phyloP scores from a whole-genome alignment of 1,140 invertebrate species.

The Saccostrea glomerata region DNA sequence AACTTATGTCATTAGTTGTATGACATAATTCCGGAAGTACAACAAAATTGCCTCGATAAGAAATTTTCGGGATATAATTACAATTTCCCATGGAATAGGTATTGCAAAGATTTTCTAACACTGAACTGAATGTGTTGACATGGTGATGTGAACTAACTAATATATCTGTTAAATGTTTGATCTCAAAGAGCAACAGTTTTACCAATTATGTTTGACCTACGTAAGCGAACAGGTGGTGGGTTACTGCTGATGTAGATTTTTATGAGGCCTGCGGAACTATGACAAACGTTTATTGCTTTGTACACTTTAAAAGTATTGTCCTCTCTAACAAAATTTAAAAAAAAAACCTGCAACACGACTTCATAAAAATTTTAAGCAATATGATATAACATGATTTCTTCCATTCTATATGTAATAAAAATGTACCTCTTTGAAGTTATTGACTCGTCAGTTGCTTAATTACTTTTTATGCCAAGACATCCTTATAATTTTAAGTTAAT shows the following conservation, averaged over 20 bases:
- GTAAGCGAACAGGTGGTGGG: not conserved
- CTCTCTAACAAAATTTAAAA: not conserved
- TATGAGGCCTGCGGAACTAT: not conserved
- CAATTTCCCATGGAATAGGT: conserved; percentile 14
- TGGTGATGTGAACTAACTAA: not conserved
- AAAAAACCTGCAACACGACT: not conserved
- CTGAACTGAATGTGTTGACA: not conserved
- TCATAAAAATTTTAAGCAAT: not conserved
- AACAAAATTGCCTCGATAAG: conserved; percentile 4
- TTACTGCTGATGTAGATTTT: not conserved
- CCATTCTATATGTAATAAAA: not conserved
- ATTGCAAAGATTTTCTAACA: not conserved
- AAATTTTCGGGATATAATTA: not conserved
- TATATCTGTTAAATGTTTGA: conserved; percentile 12
- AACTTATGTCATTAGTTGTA: not conserved
- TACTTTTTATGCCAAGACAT: too few species aligned
- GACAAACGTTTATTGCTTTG: not conserved
- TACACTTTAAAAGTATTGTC: not conserved
- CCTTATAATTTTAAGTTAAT: too few species aligned
- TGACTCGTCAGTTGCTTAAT: too few species aligned
- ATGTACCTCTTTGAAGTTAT: too few species aligned
- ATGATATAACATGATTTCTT: not conserved
- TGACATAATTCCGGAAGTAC: not conserved
- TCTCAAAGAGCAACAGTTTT: conserved; percentile 3
- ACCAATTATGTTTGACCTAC: not conserved